These are phyloP conservation scores for Miniopterus natalensis DNA, from an alignment of 2,113 vertebrate genomes.

Conservation along the genomic window DNA sequence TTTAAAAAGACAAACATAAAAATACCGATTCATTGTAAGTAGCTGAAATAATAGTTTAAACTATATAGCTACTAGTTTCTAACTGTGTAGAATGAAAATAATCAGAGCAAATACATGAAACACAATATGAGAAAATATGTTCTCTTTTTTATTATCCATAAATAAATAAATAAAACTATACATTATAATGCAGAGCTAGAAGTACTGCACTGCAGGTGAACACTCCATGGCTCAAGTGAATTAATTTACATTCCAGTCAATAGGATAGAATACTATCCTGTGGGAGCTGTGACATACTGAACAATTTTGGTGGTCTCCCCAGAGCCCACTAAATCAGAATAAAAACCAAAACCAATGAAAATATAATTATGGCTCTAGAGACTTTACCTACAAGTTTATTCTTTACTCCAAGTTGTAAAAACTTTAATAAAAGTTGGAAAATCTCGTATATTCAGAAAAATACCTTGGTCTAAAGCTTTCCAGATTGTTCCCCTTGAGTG, in stretches of 20 bases:
- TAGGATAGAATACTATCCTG: background rate
- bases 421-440: constrained; percentile 61
- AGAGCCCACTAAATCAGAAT: constrained; percentile 75
- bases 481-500: background rate
- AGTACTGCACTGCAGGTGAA: constrained; percentile 21
- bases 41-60: background rate
- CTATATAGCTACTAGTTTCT: background rate
- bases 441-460: background rate
- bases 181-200: accelerated
- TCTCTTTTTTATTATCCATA: background rate
- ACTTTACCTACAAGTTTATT: constrained; percentile 81
- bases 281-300: constrained; percentile 63
- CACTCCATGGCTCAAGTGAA: background rate
- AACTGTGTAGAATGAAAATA: constrained; percentile 64
- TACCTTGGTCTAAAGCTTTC: constrained; percentile 60
- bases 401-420: constrained; percentile 77
- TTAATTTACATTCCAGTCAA: constrained; percentile 8
- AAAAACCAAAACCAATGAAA: constrained; percentile 73
- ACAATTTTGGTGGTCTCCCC: constrained; percentile 74
- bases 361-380: constrained; percentile 79
- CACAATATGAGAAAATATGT: background rate
- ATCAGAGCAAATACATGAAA: constrained; percentile 37
- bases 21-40: background rate
- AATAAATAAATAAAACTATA: background rate
- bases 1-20: background rate